These are phyloP conservation scores for Agrotis puta DNA, from an alignment of 2,888 invertebrate species.

Conservation along the genomic window DNA sequence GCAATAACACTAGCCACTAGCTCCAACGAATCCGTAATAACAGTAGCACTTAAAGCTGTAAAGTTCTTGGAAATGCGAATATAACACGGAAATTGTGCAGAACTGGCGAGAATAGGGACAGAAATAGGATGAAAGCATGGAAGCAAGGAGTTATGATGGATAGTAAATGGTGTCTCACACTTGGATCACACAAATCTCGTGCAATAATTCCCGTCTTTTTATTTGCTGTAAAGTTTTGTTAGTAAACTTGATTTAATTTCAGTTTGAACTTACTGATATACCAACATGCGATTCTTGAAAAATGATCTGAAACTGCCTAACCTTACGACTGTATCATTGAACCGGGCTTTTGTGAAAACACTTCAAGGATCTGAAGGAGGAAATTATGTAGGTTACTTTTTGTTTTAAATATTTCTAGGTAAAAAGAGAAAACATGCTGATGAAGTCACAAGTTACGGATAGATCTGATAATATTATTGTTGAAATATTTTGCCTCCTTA, in stretches of 20 bases:
- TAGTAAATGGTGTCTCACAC: background rate
- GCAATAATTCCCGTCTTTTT: too few relatives aligned
- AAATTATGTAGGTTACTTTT: background rate
- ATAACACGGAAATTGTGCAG: constrained; percentile 34
- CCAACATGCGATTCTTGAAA: too few relatives aligned
- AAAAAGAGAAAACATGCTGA: background rate
- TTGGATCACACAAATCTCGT: background rate
- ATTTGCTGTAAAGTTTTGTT: too few relatives aligned
- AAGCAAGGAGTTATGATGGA: background rate
- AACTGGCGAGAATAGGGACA: constrained; percentile 1
- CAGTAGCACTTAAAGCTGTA: constrained; percentile 13
- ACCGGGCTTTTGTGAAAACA: too few relatives aligned
- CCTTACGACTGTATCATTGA: too few relatives aligned
- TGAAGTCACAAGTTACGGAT: too few relatives aligned
- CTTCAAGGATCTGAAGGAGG: too few relatives aligned
- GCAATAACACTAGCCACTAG: background rate
- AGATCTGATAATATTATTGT: too few relatives aligned
- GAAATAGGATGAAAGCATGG: constrained; percentile 14
- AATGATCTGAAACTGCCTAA: too few relatives aligned
- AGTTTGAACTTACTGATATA: background rate
- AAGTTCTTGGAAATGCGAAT: constrained; percentile 35
- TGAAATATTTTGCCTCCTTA: too few relatives aligned
- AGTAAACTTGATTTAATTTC: background rate
- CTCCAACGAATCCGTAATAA: constrained; percentile 1
- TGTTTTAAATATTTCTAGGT: background rate